Conservation (phyloP, 2,888 invertebrate genomes). For the Mechanitis messenoides region DNA sequence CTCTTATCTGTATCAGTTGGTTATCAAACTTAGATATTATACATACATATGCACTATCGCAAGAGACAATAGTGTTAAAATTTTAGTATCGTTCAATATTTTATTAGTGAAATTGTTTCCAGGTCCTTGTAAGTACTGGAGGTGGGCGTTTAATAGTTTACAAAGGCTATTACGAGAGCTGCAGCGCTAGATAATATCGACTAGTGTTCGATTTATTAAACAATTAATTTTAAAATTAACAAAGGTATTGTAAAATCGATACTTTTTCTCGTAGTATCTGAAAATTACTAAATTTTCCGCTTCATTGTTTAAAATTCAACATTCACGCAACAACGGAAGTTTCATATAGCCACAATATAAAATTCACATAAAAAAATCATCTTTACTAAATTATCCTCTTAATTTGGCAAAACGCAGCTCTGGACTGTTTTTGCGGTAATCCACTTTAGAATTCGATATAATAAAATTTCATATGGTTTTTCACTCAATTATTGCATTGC, state of each 20-base stretch:
- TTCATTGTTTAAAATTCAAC: too few species aligned
- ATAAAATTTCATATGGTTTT: conserved; percentile 66
- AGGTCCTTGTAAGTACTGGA: conserved; percentile 31
- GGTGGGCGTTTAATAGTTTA: conserved; percentile 43
- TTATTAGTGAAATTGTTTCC: conserved; percentile 48
- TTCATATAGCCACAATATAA: conserved; percentile 1
- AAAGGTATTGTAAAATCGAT: not conserved
- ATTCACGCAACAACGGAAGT: not conserved
- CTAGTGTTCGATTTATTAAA: conserved; percentile 11
- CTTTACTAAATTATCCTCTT: not conserved
- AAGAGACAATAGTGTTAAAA: conserved; percentile 51
- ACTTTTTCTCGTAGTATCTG: too few species aligned
- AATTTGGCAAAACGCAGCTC: not conserved
- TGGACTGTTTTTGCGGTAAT: conserved; percentile 1
- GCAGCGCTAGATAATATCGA: conserved; percentile 12
- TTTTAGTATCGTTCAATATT: conserved; percentile 60
- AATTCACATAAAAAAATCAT: not conserved
- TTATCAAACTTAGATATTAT: conserved; percentile 18
- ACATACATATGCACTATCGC: conserved; percentile 30
- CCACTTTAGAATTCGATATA: conserved; percentile 48
- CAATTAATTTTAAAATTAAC: conserved; percentile 12
- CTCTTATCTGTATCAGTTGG: conserved; percentile 3
- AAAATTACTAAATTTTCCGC: too few species aligned
- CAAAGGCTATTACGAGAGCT: conserved; percentile 9
- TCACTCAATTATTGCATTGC: conserved; percentile 67